phyloP scores from a whole-genome alignment of 2,113 vertebrate species.

The Neodon shergylaensis region DNA sequence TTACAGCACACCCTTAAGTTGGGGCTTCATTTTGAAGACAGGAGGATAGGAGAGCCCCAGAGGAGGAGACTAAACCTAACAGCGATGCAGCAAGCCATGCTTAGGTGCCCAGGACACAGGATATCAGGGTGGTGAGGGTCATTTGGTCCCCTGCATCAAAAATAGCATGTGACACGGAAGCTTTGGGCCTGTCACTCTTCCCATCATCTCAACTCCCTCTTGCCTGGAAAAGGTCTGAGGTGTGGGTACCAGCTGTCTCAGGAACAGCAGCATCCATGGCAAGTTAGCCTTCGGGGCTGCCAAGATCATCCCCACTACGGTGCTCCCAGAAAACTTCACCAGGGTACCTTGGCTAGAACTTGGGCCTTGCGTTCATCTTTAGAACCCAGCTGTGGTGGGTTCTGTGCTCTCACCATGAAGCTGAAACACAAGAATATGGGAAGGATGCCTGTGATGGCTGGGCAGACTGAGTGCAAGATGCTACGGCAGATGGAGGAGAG shows the following conservation, averaged over 20 bases:
- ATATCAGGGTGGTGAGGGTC: not conserved
- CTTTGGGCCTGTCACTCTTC: not conserved
- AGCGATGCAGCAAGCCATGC: not conserved
- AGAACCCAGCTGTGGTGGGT: not conserved
- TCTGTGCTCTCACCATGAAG: not conserved
- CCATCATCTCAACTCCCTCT: no score
- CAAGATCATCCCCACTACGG: no score
- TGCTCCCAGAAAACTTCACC: not conserved
- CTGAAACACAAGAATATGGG: not conserved
- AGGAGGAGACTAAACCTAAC: not conserved
- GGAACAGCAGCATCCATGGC: not conserved
- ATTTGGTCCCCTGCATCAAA: not conserved
- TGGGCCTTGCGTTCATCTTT: not conserved
- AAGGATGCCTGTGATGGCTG: not conserved
- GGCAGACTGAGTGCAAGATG: not conserved
- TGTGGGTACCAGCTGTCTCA: rapidly evolving
- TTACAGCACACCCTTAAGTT: not conserved
- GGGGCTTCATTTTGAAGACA: not conserved
- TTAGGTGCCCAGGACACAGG: not conserved
- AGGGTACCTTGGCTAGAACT: not conserved
- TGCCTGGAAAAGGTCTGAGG: not conserved
- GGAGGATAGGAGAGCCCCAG: not conserved
- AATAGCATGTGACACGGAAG: not conserved
- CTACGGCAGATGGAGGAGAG: not conserved
- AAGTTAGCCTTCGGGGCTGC: not conserved